Conservation (phyloP, 2,797 vertebrate species). For the Danio albolineatus region DNA sequence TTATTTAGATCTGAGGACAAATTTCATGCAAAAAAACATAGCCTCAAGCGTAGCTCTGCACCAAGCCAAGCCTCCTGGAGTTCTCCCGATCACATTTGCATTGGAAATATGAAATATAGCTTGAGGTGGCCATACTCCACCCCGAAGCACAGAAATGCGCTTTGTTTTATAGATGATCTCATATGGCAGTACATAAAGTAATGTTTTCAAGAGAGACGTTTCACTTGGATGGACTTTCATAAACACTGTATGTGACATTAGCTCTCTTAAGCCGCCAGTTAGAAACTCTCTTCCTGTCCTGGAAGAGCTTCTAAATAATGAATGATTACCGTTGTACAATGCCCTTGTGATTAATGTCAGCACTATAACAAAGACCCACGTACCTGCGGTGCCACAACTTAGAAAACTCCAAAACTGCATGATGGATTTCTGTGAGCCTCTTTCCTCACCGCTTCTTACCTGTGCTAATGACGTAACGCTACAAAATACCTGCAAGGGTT, state of each 20-base stretch:
- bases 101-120: constrained; percentile 41
- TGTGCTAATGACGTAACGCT: constrained; percentile 43
- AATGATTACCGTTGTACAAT: constrained; percentile 28
- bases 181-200: background rate
- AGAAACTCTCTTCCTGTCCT: constrained; percentile 23
- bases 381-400: constrained; percentile 82
- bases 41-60: constrained; percentile 39
- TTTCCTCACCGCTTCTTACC: constrained; percentile 33
- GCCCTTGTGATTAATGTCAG: constrained; percentile 9
- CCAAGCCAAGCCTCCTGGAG: constrained; percentile 51
- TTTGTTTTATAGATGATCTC: constrained; percentile 27
- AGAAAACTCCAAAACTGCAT: constrained; percentile 86
- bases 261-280: background rate
- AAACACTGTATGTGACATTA: background rate
- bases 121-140: constrained; percentile 13
- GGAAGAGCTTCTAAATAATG: constrained; percentile 28
- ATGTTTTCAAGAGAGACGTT: background rate
- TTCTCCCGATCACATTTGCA: constrained; percentile 50
- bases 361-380: constrained; percentile 52
- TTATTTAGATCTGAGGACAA: background rate
- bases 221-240: constrained; percentile 15
- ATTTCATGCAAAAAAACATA: constrained; percentile 32
- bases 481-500: constrained; percentile 47
- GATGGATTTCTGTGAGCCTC: constrained; percentile 56
- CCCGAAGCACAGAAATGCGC: constrained; percentile 13